Conservation (phyloP, 2,888 invertebrate genomes). For the Apamea monoglypha region DNA sequence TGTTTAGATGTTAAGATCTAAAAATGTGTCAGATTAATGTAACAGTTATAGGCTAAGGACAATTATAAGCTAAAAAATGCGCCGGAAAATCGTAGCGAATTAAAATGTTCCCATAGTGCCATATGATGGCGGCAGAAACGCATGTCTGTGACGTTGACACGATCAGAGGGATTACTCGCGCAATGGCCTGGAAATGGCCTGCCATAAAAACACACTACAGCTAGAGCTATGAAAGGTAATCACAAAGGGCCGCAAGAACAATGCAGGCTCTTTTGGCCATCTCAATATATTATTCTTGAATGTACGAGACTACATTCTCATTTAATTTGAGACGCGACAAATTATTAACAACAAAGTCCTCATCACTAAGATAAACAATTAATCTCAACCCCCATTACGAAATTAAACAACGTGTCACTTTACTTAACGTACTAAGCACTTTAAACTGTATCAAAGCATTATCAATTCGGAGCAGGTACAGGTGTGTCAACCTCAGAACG, state of each 20-base stretch:
- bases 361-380: constrained; percentile 39
- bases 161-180: not conserved
- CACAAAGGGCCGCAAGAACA: not conserved
- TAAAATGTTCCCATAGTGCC: not conserved
- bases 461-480: constrained; percentile 65
- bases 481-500: constrained; percentile 65
- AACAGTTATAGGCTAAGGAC: not conserved
- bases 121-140: not conserved
- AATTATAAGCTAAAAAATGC: not conserved
- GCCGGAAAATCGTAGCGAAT: not conserved
- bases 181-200: not conserved
- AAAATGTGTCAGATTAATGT: no score
- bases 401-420: constrained; percentile 55
- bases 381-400: constrained; percentile 48
- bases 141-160: not conserved
- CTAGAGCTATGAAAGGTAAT: constrained; percentile 13
- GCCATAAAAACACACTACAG: not conserved
- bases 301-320: not conserved
- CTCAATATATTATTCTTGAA: not conserved
- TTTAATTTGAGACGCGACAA: constrained; percentile 15
- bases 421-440: constrained; percentile 52
- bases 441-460: constrained; percentile 56
- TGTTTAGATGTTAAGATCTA: not conserved
- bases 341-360: constrained; percentile 24
- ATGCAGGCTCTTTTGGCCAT: not conserved